Evolutionary conservation across 2,888 invertebrate genomes (phyloP).

Genomic region (Tenthredo amoena): DNA sequence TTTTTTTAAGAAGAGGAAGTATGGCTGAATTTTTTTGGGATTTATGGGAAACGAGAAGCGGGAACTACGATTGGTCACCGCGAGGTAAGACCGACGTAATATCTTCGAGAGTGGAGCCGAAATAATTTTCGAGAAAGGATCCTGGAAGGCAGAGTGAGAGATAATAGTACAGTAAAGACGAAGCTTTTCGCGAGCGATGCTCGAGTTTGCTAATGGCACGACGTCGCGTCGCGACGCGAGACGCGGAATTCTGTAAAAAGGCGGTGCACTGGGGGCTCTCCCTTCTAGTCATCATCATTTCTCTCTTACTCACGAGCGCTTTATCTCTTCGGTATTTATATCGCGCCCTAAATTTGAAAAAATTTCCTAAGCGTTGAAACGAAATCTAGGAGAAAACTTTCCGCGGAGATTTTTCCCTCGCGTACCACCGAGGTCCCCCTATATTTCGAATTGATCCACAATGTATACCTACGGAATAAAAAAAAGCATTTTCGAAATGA

Average conservation of each 20-base stretch:
- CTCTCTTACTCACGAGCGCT: conserved; percentile 16
- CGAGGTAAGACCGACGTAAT: not conserved
- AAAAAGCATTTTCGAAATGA: not conserved
- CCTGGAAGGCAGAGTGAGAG: conserved; percentile 9
- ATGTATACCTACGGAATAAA: not conserved
- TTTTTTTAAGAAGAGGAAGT: no score
- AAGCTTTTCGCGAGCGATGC: conserved; percentile 7
- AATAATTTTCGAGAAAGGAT: conserved; percentile 35
- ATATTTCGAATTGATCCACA: not conserved
- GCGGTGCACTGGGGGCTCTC: not conserved
- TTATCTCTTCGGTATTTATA: conserved; percentile 12
- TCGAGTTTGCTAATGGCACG: conserved; percentile 36
- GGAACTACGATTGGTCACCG: no score
- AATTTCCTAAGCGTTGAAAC: not conserved
- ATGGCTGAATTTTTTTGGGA: no score
- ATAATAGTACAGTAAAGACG: conserved; percentile 46
- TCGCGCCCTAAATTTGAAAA: conserved; percentile 9
- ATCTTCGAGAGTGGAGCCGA: not conserved
- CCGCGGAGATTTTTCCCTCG: not conserved
- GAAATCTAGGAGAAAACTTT: conserved; percentile 23
- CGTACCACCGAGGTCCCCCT: not conserved
- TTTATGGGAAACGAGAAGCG: no score
- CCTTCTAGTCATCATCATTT: conserved; percentile 21
- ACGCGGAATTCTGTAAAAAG: not conserved
- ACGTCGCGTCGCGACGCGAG: not conserved